Percentiles rank a stretch among this genome's conserved stretches.
Conservation (phyloP, 2,888 invertebrate species). For the Platypus cylindrus region DNA sequence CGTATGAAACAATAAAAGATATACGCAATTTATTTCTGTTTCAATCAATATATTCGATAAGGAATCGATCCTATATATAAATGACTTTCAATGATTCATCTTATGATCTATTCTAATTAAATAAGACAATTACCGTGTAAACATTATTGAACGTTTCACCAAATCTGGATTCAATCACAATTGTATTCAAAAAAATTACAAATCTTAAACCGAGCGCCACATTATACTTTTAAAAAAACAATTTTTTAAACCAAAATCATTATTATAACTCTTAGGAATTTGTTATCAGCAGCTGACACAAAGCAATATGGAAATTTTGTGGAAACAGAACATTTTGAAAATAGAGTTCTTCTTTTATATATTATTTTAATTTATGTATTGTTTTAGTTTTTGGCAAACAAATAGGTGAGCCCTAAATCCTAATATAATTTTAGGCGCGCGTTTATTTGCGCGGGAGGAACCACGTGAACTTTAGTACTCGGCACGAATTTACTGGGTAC, state of each 20-base stretch:
- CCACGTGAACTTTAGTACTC: conserved; percentile 25
- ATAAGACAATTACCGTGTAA: conserved; percentile 29
- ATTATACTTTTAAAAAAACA: too few species aligned
- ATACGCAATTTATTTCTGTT: neutral
- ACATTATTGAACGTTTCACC: conserved; percentile 24
- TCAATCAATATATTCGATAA: neutral
- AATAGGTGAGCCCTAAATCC: too few species aligned
- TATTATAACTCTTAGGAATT: too few species aligned
- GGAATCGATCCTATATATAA: too few species aligned
- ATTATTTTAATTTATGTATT: too few species aligned
- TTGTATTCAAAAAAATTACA: conserved; percentile 1
- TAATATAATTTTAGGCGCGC: conserved; percentile 14
- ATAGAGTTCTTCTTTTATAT: too few species aligned
- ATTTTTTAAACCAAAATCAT: too few species aligned
- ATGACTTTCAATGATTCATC: too few species aligned
- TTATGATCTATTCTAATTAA: too few species aligned
- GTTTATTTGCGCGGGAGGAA: conserved; percentile 22
- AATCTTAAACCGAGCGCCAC: conserved; percentile 1
- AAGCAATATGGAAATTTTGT: too few species aligned
- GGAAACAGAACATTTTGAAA: conserved; percentile 6
- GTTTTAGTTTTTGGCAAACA: too few species aligned
- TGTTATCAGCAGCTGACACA: too few species aligned
- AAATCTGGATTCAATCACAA: conserved; percentile 1
- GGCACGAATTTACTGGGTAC: conserved; percentile 22
- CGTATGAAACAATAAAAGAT: neutral